Base-by-base conservation (phyloP, 2,797 vertebrate genomes). In the Crypturellus tataupa region DNA sequence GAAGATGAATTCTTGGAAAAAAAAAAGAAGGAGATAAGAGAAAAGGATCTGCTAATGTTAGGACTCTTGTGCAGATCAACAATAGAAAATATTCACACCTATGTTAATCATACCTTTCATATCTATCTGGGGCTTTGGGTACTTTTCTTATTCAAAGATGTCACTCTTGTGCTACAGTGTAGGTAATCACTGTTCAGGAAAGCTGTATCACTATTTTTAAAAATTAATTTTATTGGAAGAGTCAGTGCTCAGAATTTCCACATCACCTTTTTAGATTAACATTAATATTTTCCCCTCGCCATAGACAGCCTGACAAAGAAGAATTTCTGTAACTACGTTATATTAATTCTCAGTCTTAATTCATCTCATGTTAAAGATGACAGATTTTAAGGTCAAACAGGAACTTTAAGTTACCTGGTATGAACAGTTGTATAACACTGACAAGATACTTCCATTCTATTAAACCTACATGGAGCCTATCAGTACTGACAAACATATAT, bases 161-260 rank as follows among this genome's bases (percentile, higher is more conserved):
- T 4, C 2, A 0, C 0, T 56, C 23, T 6, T 64, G 13, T 16
- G 18, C 33, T 47, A 37, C 3, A 10, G 29, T 12, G 10, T 2
- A 75, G 21, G 27, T 19, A 89, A 31, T 9, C 83, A 85, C 0
- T 46, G 10, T 24, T 88, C 60, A 67, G 37, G 31, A 47, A 79
- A 67, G 21, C 8, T 63, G 53, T 35, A 60, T 11, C 31, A 46
- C 8, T 7, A 42, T 29, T 85, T 77, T n/a, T 68, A 5, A 4
- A 29, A 89, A 78, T 11, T 29, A 62, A 47, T 21, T 68, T 35
- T 78, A 68, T 33, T 62, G 44, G 31, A 75, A 71, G 31, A 87
- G 5, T 55, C 21, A 8, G 10, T 4, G 18, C 27, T 70, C 53
- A 62, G 14, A 85, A 80, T 5, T 89, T 76, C 35, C 15, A 1